Percentiles rank a stretch among this genome's conserved stretches.
Conservation (phyloP, 2,888 invertebrate species). For the Leptinotarsa tumamoca region DNA sequence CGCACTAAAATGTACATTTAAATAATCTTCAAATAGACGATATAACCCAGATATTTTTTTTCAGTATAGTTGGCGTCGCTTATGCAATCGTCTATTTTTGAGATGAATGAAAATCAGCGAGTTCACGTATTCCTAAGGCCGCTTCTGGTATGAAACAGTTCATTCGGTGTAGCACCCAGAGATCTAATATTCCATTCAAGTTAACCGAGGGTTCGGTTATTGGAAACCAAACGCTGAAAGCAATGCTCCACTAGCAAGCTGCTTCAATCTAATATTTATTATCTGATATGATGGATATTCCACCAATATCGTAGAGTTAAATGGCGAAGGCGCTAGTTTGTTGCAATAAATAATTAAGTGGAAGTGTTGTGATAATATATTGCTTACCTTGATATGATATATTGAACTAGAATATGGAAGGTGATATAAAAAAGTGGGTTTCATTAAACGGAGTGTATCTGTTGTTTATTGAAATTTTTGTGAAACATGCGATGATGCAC, state of each 20-base stretch:
- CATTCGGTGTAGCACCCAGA: neutral
- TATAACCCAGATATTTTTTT: too few relatives aligned
- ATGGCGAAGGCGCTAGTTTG: neutral
- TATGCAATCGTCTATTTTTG: too few relatives aligned
- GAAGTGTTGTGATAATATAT: neutral
- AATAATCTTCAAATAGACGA: too few relatives aligned
- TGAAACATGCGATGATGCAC: too few relatives aligned
- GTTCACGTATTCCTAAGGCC: neutral
- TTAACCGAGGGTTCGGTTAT: neutral
- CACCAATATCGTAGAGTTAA: neutral
- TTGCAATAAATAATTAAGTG: neutral
- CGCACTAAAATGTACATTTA: too few relatives aligned
- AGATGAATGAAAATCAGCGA: neutral
- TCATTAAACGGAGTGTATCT: too few relatives aligned
- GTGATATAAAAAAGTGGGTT: too few relatives aligned
- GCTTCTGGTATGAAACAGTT: neutral
- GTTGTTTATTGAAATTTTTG: too few relatives aligned
- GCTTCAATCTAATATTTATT: neutral
- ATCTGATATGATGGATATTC: neutral
- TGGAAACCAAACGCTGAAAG: slow-evolving; percentile 5
- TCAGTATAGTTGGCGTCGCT: too few relatives aligned
- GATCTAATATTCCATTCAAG: neutral
- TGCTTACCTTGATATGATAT: neutral
- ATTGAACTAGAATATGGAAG: too few relatives aligned
- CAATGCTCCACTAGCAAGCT: neutral